Conservation (phyloP, 2,113 vertebrate genomes). For the Pristiophorus japonicus region DNA sequence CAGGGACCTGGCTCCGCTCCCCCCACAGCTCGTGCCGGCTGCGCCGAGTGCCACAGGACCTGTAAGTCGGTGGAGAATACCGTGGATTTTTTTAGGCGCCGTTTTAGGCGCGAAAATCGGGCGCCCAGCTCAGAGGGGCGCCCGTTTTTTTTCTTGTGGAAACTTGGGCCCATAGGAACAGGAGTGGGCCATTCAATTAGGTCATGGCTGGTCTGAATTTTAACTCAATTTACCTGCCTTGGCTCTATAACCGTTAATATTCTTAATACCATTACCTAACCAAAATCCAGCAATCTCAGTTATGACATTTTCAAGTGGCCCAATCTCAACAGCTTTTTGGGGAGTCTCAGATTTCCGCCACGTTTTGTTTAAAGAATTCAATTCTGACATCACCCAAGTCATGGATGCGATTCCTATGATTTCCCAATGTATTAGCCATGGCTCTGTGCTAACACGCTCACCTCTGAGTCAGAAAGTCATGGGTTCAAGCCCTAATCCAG, state of each 20-base stretch:
- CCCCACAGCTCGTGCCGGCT: too few species aligned
- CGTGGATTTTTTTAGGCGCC: too few species aligned
- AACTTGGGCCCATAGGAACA: neutral
- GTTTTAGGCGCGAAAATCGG: too few species aligned
- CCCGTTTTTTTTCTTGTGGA: too few species aligned
- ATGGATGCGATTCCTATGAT: neutral
- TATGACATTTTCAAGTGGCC: neutral
- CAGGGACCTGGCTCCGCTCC: too few species aligned
- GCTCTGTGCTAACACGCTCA: neutral
- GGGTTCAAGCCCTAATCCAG: too few species aligned
- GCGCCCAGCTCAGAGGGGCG: too few species aligned
- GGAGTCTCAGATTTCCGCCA: neutral
- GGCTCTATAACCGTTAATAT: neutral
- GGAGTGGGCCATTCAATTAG: neutral
- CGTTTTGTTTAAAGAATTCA: neutral
- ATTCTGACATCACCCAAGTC: neutral
- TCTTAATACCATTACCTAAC: neutral
- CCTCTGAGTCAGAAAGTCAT: too few species aligned
- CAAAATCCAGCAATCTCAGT: neutral
- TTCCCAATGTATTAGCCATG: neutral
- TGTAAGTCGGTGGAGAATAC: too few species aligned
- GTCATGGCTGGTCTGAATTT: neutral
- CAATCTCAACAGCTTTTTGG: neutral
- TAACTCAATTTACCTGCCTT: neutral
- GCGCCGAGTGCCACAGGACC: too few species aligned